Evolutionary conservation across 2,797 vertebrate genomes (phyloP).

Genomic region (Otolemur crassicaudatus): DNA sequence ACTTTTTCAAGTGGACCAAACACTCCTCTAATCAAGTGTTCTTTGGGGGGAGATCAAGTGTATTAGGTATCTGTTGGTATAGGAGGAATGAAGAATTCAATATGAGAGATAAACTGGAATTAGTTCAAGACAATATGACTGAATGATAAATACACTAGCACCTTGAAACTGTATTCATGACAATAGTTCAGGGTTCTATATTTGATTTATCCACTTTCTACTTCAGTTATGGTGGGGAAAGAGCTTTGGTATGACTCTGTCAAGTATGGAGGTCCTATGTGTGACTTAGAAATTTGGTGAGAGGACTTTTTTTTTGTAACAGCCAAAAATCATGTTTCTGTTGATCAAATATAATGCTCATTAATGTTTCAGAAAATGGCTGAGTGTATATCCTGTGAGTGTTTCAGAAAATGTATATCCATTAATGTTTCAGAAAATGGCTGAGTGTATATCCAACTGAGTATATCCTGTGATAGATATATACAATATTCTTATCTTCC

Average conservation of each 20-base stretch:
- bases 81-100: neutral
- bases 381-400: neutral
- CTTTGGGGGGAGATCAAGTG: neutral
- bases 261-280: neutral
- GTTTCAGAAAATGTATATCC: neutral
- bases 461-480: neutral
- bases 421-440: neutral
- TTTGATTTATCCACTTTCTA: neutral
- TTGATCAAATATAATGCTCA: neutral
- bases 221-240: neutral
- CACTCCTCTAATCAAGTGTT: neutral
- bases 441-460: too few species aligned
- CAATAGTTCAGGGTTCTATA: neutral
- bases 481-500: neutral
- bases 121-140: neutral
- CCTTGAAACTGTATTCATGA: neutral
- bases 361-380: neutral
- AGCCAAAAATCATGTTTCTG: neutral
- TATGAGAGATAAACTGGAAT: neutral
- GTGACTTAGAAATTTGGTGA: neutral
- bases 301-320: neutral
- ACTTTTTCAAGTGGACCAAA: neutral
- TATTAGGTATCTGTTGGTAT: neutral
- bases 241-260: neutral
- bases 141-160: neutral